Evolutionary conservation across 2,888 invertebrate genomes (phyloP).

Genomic region (Nasonia oneida): DNA sequence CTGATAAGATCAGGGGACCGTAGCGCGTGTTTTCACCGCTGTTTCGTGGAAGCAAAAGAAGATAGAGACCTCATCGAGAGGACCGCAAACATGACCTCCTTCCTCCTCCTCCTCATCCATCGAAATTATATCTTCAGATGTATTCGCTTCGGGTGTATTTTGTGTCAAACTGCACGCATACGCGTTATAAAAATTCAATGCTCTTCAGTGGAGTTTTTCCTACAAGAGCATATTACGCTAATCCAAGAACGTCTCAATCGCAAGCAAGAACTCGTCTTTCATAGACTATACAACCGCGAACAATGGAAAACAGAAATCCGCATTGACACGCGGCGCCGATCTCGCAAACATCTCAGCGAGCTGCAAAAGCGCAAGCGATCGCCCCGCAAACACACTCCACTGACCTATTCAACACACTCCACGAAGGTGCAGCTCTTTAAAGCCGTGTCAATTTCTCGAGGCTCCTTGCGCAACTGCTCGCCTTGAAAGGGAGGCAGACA

Average conservation of each 20-base stretch:
- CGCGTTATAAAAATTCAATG: no score
- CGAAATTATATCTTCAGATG: constrained; percentile 42
- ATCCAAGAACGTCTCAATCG: not conserved
- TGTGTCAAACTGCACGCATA: no score
- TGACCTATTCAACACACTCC: constrained; percentile 30
- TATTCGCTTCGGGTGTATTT: not conserved
- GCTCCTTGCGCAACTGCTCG: constrained; percentile 17
- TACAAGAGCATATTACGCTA: not conserved
- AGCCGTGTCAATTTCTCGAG: constrained; percentile 23
- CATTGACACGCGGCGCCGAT: not conserved
- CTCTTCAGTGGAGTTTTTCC: no score
- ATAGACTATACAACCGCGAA: not conserved
- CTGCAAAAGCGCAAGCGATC: constrained; percentile 20
- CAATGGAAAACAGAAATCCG: not conserved
- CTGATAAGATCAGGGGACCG: constrained; percentile 57
- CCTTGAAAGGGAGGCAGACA: not conserved
- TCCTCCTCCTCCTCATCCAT: constrained; percentile 46
- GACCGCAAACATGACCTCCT: constrained; percentile 46
- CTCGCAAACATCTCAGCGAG: not conserved
- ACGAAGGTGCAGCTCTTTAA: not conserved
- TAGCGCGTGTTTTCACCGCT: constrained; percentile 64
- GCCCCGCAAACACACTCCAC: not conserved
- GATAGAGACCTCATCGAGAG: constrained; percentile 68
- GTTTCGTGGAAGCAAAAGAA: constrained; percentile 64
- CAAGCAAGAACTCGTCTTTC: not conserved